phyloP scores from a whole-genome alignment of 2,113 vertebrate genomes.

The Caranx ignobilis region DNA sequence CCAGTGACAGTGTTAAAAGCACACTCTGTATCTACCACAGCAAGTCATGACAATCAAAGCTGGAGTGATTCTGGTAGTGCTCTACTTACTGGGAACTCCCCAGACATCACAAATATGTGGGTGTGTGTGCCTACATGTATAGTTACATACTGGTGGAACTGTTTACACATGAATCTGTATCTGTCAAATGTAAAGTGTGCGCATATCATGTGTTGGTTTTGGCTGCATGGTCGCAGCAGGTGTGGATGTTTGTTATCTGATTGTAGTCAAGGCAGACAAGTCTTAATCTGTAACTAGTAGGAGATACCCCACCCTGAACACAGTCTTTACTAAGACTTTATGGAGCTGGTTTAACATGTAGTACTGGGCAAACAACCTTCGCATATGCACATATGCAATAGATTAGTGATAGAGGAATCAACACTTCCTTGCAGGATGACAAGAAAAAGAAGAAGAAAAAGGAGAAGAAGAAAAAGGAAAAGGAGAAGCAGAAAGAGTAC shows the following conservation, averaged over 20 bases:
- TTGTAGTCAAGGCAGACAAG: neutral
- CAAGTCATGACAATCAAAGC: slow-evolving; percentile 8
- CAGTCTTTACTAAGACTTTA: neutral
- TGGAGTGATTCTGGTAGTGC: neutral
- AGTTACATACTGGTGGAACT: neutral
- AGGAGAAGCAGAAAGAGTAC: slow-evolving; percentile 30
- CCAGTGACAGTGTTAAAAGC: neutral
- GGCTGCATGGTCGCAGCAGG: neutral
- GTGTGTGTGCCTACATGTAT: neutral
- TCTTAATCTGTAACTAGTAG: neutral
- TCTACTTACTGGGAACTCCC: neutral
- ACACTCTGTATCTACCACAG: neutral
- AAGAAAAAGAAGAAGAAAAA: slow-evolving; percentile 69
- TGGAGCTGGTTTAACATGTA: neutral
- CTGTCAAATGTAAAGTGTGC: neutral
- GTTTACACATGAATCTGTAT: neutral
- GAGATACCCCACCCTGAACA: neutral
- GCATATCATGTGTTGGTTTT: neutral
- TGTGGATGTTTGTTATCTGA: neutral
- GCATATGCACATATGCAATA: accelerated
- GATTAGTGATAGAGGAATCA: neutral
- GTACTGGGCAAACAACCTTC: neutral
- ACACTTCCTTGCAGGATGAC: slow-evolving; percentile 57
- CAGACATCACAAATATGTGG: neutral
- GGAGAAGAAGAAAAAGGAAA: slow-evolving; percentile 35